Evolutionary conservation across 2,888 invertebrate genomes (phyloP).

Genomic region (Eupsilia transversa): DNA sequence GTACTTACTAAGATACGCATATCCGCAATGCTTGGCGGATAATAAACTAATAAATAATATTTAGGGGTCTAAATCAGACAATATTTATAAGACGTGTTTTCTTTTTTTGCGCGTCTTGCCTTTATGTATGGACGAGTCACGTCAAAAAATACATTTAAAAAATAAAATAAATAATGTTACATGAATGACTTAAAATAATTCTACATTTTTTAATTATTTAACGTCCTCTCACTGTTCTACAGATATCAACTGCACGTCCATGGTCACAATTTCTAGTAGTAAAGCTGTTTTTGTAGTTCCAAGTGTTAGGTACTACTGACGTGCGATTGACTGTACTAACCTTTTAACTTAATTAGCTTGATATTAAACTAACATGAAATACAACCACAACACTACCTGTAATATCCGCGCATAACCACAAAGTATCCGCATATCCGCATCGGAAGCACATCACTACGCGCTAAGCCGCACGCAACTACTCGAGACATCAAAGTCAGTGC

Average conservation of each 20-base stretch:
- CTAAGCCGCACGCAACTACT: slow-evolving; percentile 36
- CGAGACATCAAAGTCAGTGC: slow-evolving; percentile 59
- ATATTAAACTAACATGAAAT: slow-evolving; percentile 6
- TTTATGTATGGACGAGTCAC: too few species aligned
- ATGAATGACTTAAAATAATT: not conserved
- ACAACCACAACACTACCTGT: not conserved
- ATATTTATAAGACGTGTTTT: not conserved
- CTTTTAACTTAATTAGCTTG: slow-evolving; percentile 4
- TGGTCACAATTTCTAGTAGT: not conserved
- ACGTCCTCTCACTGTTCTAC: not conserved
- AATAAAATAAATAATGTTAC: not conserved
- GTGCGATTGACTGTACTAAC: not conserved
- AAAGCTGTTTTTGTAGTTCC: not conserved
- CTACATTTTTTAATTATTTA: not conserved
- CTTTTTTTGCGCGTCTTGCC: not conserved
- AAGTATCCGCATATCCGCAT: slow-evolving; percentile 21
- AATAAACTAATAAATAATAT: not conserved
- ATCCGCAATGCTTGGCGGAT: slow-evolving; percentile 1
- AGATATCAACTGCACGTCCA: not conserved
- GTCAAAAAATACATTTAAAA: not conserved
- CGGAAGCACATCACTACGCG: slow-evolving; percentile 22
- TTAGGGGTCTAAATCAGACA: not conserved
- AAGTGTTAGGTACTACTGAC: too few species aligned
- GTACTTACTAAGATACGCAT: not conserved
- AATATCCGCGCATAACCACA: slow-evolving; percentile 17